phyloP scores from a whole-genome alignment of 2,888 invertebrate species.

The Epirrhoe tristata region DNA sequence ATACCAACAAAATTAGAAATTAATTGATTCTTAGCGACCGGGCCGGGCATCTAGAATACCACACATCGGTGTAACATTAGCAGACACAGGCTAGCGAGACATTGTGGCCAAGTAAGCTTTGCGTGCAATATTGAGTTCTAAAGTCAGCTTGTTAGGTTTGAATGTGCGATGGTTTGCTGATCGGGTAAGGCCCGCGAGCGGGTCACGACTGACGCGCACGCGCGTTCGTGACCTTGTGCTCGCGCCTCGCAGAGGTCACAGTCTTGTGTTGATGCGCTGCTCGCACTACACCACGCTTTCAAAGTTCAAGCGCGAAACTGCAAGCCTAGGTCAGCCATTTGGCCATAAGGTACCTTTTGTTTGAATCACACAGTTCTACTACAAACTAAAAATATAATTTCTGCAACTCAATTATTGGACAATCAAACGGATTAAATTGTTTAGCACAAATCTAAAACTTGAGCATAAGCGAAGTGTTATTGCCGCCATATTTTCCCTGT shows the following conservation, averaged over 20 bases:
- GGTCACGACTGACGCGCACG: slow-evolving; percentile 84
- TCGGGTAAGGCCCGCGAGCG: slow-evolving; percentile 72
- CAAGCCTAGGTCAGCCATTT: slow-evolving; percentile 33
- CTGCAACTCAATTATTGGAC: not conserved
- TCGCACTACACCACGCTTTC: slow-evolving; percentile 65
- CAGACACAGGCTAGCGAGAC: slow-evolving; percentile 58
- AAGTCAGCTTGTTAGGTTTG: slow-evolving; percentile 63
- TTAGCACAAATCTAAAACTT: not conserved
- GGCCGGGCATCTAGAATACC: slow-evolving; percentile 54
- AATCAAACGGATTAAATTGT: not conserved
- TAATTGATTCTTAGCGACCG: slow-evolving; percentile 57
- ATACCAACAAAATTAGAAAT: slow-evolving; percentile 51
- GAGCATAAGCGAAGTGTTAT: slow-evolving; percentile 1
- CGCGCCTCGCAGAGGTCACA: slow-evolving; percentile 80
- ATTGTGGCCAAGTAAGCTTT: slow-evolving; percentile 56
- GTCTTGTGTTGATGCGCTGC: slow-evolving; percentile 78
- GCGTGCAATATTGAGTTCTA: slow-evolving; percentile 73
- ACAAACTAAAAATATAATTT: not conserved
- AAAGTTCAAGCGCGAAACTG: slow-evolving; percentile 52
- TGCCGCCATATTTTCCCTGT: slow-evolving; percentile 1
- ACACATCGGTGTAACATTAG: slow-evolving; percentile 58
- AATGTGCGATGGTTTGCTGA: slow-evolving; percentile 59
- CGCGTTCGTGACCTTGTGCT: slow-evolving; percentile 85
- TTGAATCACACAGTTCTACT: not conserved
- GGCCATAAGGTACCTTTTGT: slow-evolving; percentile 7